Percentiles rank a stretch among this genome's conserved stretches.
These are phyloP conservation scores for Drosophila infuscata DNA, from an alignment of 2,888 invertebrate genomes.

Conservation along the genomic window DNA sequence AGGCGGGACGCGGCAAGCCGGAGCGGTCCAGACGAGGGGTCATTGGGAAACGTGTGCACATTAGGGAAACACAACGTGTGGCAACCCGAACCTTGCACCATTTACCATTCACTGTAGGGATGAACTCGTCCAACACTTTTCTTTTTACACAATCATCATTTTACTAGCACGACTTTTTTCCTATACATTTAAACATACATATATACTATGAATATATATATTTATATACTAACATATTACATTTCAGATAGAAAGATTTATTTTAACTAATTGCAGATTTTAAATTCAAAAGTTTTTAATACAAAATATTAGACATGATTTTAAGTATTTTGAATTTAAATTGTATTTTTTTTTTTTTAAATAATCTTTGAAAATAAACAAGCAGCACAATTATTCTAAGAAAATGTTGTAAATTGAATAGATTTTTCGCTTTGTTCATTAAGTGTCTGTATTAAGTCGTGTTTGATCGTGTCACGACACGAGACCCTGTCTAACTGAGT, in stretches of 20 bases:
- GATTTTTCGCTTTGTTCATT: not conserved
- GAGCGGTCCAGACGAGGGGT: not conserved
- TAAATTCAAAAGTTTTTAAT: not conserved
- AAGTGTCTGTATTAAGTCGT: not conserved
- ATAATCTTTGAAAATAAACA: not conserved
- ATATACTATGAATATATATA: not conserved
- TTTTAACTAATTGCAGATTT: not conserved
- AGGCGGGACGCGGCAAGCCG: not conserved
- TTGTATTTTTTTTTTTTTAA: not conserved
- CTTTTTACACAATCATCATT: not conserved
- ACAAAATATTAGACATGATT: not conserved
- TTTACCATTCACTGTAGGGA: not conserved
- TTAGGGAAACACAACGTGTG: conserved; percentile 51
- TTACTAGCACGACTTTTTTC: not conserved
- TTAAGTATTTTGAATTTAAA: not conserved
- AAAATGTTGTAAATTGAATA: not conserved
- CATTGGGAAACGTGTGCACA: conserved; percentile 55
- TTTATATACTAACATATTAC: not conserved
- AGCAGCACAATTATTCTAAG: not conserved
- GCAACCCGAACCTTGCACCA: not conserved
- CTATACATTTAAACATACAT: not conserved
- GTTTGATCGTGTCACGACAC: not conserved
- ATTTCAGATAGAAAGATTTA: not conserved
- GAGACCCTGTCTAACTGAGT: not conserved
- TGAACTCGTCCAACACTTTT: not conserved